Evolutionary conservation across 92 coral and sea anemone genomes (phyloP).

Genomic region (Porites divaricata): DNA sequence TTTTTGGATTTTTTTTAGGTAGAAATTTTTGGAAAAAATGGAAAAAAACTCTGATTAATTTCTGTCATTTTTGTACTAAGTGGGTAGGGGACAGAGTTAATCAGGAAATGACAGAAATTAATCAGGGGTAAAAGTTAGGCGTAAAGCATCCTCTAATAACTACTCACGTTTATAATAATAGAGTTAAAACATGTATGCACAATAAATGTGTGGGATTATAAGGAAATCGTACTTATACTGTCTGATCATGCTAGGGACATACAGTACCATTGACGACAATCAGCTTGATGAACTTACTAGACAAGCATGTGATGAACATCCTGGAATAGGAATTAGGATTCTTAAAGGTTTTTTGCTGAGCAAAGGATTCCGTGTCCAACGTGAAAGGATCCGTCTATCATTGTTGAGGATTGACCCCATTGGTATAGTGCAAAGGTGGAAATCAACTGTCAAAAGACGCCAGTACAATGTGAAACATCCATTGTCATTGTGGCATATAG

Average conservation of each 20-base stretch:
- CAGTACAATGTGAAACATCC: slow-evolving; percentile 52
- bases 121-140: too few species aligned
- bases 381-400: slow-evolving; percentile 49
- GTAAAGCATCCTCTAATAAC: too few species aligned
- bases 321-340: slow-evolving; percentile 51
- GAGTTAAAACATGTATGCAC: neutral
- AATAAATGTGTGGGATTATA: neutral
- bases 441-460: slow-evolving; percentile 49
- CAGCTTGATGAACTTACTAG: slow-evolving; percentile 34
- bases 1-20: too few species aligned
- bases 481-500: slow-evolving; percentile 39
- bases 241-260: slow-evolving; percentile 32
- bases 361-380: slow-evolving; percentile 39
- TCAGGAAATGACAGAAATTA: too few species aligned
- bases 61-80: too few species aligned
- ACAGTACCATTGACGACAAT: slow-evolving; percentile 34
- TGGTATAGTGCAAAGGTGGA: slow-evolving; percentile 57
- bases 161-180: too few species aligned
- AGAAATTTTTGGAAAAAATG: too few species aligned
- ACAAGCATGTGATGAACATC: slow-evolving; percentile 32
- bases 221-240: slow-evolving; percentile 7
- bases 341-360: slow-evolving; percentile 34
- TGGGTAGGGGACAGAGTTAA: too few species aligned
- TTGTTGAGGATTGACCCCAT: slow-evolving; percentile 56
- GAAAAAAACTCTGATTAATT: too few species aligned